Base-by-base conservation (phyloP, 2,797 vertebrate species). In the Lagodon rhomboides region DNA sequence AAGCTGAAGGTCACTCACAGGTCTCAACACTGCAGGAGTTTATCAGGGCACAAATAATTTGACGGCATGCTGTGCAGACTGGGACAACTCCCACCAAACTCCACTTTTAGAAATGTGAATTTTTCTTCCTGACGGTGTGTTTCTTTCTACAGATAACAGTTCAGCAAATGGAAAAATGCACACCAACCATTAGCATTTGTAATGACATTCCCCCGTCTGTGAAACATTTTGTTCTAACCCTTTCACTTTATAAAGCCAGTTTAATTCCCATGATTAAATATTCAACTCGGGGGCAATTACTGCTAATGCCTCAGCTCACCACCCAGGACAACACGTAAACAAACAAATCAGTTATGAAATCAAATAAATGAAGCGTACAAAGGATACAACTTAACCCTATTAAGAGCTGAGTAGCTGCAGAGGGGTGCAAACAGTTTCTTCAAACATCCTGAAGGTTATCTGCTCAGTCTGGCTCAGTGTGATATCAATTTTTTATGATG, bases 11-110 rank as follows among this genome's bases (percentile, higher is more conserved):
- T 89, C 77, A 75, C n/a, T 59, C 22, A 0, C 0, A 73, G 77
- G 49, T 81, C 66, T 64, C 56, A 23, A 6, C 44, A 53, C 60
- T 17, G 70, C 78, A 71, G 75, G 60, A 75, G 61, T 74, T 83
- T 75, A 55, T 83, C 25, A 49, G 22, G 38, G 30, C 60, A 68
- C 58, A 68, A 75, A 87, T 50, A 82, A 73, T 82, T 55, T 30
- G n/a, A 68, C 7, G 10, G 20, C 53, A 25, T 64, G 68, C 49
- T 76, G 70, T 51, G 61, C 30, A 27, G 67, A 12, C 63, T 46
- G 43, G 61, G 61, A 76, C 8, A 46, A 41, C 46, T 70, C 61
- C 55, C 49, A 58, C 60, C 50, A 80, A 38, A 67, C 25, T 46
- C 17, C 12, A 50, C 18, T 49, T 15, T 34, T 43, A 34, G 49